Conservation (phyloP, 2,113 vertebrate genomes). For the Brachionichthys hirsutus region DNA sequence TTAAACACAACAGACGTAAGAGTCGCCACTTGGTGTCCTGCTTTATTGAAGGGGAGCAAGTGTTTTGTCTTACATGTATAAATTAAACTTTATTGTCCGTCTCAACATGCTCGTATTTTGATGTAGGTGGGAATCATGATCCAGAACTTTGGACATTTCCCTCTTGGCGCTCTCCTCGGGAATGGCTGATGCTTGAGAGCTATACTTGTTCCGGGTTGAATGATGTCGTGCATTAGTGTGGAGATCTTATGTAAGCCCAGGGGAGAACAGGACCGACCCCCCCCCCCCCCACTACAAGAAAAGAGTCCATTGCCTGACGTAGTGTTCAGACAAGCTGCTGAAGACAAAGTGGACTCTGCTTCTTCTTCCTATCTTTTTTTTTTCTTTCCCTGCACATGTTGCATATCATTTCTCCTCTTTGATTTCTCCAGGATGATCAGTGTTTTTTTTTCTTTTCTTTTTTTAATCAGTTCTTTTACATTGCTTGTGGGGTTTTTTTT, state of each 20-base stretch:
- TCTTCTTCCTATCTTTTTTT: conserved; percentile 10
- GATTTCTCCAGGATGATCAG: conserved; percentile 3
- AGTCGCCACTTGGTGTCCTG: conserved; percentile 32
- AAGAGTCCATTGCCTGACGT: conserved; percentile 49
- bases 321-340: conserved; percentile 47
- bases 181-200: conserved; percentile 31
- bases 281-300: too few relatives aligned
- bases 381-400: conserved; percentile 2
- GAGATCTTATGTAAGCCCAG: conserved; percentile 49
- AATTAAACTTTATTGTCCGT: conserved; percentile 32
- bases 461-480: conserved; percentile 9
- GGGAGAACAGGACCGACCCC: conserved; percentile 44
- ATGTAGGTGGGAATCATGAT: background rate
- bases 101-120: conserved; percentile 22
- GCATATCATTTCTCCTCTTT: conserved; percentile 23
- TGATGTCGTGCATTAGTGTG: conserved; percentile 63
- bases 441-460: conserved; percentile 12
- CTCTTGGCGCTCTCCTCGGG: conserved; percentile 2
- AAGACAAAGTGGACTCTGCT: conserved; percentile 30
- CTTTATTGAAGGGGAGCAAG: conserved; percentile 30
- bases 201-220: conserved; percentile 44
- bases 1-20: conserved; percentile 60
- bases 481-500: background rate
- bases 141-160: background rate
- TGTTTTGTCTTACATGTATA: conserved; percentile 30